Conservation (phyloP, 2,113 vertebrate species). For the Rhea pennata region DNA sequence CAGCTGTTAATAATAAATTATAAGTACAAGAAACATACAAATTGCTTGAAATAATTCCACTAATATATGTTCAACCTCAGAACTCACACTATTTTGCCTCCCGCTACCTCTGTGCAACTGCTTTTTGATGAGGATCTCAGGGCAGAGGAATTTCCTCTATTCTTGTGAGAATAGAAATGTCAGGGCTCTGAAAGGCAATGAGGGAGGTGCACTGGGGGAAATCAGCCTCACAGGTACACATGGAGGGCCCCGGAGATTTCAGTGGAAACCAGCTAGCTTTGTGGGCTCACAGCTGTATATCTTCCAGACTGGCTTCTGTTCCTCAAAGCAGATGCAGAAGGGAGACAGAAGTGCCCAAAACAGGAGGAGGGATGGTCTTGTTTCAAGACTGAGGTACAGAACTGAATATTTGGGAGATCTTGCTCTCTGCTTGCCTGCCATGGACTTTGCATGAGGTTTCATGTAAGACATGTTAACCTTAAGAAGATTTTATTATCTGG, state of each 20-base stretch:
- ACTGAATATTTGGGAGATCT: not conserved
- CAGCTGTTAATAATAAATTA: constrained; percentile 49
- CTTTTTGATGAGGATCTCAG: not conserved
- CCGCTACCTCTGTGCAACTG: not conserved
- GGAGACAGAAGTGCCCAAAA: not conserved
- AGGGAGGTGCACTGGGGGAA: accelerated
- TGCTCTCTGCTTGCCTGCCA: accelerated
- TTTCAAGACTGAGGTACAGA: not conserved
- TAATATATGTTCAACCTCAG: not conserved
- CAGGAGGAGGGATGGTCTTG: not conserved
- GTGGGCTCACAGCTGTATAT: not conserved
- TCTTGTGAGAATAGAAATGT: not conserved
- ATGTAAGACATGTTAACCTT: accelerated
- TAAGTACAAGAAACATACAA: constrained; percentile 15
- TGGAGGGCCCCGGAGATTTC: not conserved
- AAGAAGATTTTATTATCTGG: not conserved
- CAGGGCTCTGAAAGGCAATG: not conserved
- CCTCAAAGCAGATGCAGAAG: not conserved
- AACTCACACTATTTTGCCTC: not conserved
- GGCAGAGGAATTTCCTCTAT: not conserved
- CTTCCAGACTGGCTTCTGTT: not conserved
- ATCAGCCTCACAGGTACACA: not conserved
- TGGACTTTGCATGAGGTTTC: accelerated
- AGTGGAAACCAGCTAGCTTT: not conserved
- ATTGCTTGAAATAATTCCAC: constrained; percentile 30